These are phyloP conservation scores for Mythimna vitellina DNA, from an alignment of 2,888 invertebrate species.

Conservation along the genomic window DNA sequence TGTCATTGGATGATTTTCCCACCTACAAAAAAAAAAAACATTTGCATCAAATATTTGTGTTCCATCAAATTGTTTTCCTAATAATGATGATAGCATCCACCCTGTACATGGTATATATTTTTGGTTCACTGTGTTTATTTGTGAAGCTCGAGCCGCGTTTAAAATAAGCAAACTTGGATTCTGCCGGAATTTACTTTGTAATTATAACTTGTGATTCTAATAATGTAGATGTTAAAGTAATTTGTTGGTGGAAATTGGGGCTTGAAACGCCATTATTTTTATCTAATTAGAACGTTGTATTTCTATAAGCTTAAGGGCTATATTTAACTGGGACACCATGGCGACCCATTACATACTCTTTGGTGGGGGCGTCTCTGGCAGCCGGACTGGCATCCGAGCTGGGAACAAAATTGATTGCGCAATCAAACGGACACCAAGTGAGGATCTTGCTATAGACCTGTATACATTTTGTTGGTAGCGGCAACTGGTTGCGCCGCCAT, in stretches of 20 bases:
- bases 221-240: constrained; percentile 28
- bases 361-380: too few relatives aligned
- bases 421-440: too few relatives aligned
- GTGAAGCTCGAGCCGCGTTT: constrained; percentile 16
- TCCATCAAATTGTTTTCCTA: constrained; percentile 17
- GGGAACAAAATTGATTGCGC: too few relatives aligned
- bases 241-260: constrained; percentile 7
- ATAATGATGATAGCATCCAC: constrained; percentile 23
- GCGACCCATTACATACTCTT: too few relatives aligned
- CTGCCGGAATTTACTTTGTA: constrained; percentile 32
- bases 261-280: neutral
- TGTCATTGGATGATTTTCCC: too few relatives aligned
- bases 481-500: too few relatives aligned
- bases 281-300: neutral
- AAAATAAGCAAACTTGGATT: constrained; percentile 27
- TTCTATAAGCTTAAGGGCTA: neutral
- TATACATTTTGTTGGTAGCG: too few relatives aligned
- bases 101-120: constrained; percentile 31
- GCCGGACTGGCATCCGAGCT: too few relatives aligned
- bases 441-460: too few relatives aligned
- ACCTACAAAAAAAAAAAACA: neutral
- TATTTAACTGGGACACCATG: too few relatives aligned
- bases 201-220: constrained; percentile 45
- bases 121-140: constrained; percentile 38
- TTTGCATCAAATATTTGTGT: constrained; percentile 22